Percentiles rank a stretch among this genome's conserved stretches.
Conservation (phyloP, 2,797 vertebrate genomes). For the Podarcis lilfordi region DNA sequence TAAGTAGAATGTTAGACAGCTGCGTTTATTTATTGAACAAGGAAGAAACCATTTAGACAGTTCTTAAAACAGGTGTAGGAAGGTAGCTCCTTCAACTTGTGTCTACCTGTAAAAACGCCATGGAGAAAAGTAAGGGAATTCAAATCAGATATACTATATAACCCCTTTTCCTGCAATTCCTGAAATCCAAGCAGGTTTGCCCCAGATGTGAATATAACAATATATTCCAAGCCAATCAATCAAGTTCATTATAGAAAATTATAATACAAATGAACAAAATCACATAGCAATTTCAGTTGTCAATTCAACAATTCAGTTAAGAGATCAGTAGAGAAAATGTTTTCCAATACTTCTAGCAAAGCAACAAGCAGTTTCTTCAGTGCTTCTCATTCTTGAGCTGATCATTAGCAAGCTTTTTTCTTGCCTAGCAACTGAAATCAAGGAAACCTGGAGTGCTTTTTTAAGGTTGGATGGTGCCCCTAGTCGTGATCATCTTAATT, state of each 20-base stretch:
- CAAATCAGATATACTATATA: not conserved
- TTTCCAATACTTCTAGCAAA: too few species aligned
- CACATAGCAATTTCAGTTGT: not conserved
- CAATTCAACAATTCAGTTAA: too few species aligned
- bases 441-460: too few species aligned
- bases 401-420: too few species aligned
- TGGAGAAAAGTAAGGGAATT: not conserved
- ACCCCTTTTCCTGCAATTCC: not conserved
- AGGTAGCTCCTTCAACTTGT: not conserved
- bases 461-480: too few species aligned
- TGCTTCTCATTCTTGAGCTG: too few species aligned
- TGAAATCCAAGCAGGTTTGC: not conserved
- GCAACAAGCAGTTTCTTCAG: too few species aligned
- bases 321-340: too few species aligned
- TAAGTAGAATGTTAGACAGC: slow-evolving; percentile 16
- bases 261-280: not conserved
- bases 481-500: too few species aligned
- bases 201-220: not conserved
- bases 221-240: not conserved
- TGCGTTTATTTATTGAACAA: slow-evolving; percentile 29
- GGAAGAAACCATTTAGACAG: not conserved
- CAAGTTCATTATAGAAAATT: not conserved
- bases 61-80: not conserved
- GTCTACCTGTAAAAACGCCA: not conserved
- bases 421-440: too few species aligned